phyloP scores from a whole-genome alignment of 2,888 invertebrate genomes.

The Tachina fera region DNA sequence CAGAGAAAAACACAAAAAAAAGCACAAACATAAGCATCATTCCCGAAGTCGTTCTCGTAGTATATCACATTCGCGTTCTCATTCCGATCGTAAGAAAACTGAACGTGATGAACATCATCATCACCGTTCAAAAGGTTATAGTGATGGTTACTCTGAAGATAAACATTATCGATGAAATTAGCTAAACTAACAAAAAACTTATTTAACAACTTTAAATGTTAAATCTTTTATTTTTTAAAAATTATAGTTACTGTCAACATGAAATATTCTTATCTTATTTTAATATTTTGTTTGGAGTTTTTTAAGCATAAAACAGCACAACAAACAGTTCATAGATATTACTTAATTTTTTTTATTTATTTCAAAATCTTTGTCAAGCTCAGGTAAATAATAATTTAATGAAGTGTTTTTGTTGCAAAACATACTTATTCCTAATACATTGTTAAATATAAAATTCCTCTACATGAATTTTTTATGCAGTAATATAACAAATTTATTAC shows the following conservation, averaged over 20 bases:
- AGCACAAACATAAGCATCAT: slow-evolving; percentile 80
- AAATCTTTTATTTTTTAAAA: neutral
- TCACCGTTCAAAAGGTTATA: slow-evolving; percentile 71
- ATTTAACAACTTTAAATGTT: slow-evolving; percentile 35
- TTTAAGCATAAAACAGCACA: slow-evolving; percentile 57
- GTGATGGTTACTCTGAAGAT: slow-evolving; percentile 74
- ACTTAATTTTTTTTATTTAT: slow-evolving; percentile 25
- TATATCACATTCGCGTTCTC: slow-evolving; percentile 72
- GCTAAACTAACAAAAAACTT: neutral
- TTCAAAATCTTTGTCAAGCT: slow-evolving; percentile 71
- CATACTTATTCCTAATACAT: slow-evolving; percentile 6
- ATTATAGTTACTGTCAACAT: neutral
- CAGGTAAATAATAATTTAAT: slow-evolving; percentile 68
- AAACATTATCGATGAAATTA: slow-evolving; percentile 76
- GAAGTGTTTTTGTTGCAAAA: slow-evolving; percentile 37
- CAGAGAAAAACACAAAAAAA: slow-evolving; percentile 80
- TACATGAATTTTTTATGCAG: slow-evolving; percentile 9
- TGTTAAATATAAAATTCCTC: slow-evolving; percentile 24
- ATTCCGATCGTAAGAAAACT: slow-evolving; percentile 66
- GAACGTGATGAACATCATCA: slow-evolving; percentile 62
- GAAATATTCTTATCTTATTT: neutral
- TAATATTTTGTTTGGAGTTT: neutral
- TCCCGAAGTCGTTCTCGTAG: slow-evolving; percentile 80
- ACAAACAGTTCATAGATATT: slow-evolving; percentile 40
- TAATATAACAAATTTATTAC: slow-evolving; percentile 9